phyloP scores from a whole-genome alignment of 2,888 invertebrate genomes.

The Tachina grossa region DNA sequence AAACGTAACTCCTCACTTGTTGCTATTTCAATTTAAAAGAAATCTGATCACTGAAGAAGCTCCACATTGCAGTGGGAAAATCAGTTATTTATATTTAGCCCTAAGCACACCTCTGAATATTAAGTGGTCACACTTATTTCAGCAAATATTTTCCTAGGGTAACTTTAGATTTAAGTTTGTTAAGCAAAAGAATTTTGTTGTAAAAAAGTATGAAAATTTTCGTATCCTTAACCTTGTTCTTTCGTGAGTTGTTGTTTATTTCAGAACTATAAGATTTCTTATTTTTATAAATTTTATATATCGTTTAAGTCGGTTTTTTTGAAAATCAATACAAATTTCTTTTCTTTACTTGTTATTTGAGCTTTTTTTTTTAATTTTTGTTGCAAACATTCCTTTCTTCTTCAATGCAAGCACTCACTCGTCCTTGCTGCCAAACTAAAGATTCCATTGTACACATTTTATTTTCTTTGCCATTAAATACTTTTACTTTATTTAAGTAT shows the following conservation, averaged over 20 bases:
- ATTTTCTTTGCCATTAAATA: conserved; percentile 13
- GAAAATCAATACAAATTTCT: conserved; percentile 12
- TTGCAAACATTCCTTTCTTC: conserved; percentile 9
- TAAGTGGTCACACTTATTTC: too few relatives aligned
- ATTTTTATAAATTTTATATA: neutral
- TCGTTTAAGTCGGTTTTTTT: neutral
- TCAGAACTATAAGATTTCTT: neutral
- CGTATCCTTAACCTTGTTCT: conserved; percentile 46
- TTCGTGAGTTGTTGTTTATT: neutral
- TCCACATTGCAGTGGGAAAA: too few relatives aligned
- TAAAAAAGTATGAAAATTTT: neutral
- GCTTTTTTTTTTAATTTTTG: neutral
- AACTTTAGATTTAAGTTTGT: neutral
- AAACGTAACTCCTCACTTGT: too few relatives aligned
- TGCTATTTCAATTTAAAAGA: too few relatives aligned
- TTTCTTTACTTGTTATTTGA: conserved; percentile 4
- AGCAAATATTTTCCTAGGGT: too few relatives aligned
- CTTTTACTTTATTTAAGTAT: conserved; percentile 43
- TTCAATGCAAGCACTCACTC: neutral
- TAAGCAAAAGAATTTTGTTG: neutral
- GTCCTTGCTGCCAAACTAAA: conserved; percentile 26
- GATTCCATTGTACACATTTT: conserved; percentile 5
- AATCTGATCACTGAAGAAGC: too few relatives aligned
- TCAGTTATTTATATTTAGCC: too few relatives aligned
- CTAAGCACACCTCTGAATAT: too few relatives aligned